Evolutionary conservation across 2,797 vertebrate species (phyloP), one percentile per base, ranked within the genome.

Genomic region (Siniperca obscura): DNA sequence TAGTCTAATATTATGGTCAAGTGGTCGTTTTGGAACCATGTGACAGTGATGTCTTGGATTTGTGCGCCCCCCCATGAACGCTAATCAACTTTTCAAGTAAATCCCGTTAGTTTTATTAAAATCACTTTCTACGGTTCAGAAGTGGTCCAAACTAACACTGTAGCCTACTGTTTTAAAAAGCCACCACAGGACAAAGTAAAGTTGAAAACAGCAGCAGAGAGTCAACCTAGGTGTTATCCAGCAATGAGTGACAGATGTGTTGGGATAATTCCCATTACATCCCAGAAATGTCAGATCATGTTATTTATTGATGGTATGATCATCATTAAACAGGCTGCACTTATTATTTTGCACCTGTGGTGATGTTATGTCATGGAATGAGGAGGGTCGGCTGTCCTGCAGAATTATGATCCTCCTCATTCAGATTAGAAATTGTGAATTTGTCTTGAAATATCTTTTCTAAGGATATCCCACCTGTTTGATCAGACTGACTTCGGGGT

Each of bases 211-310:
- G 44, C 67, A 69, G 50, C 50, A 38, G 44, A 57, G 59, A 62
- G 57, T 76, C 64, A 57, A 46, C 74, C 69, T 36, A 36, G 67
- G 64, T 81, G 73, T 78, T 57, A 62, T 50, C 48, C 64, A 30
- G 57, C 67, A 67, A 55, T 3, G 9, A 67, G 72, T 73, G 67
- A 60, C 82, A 85, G 73, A 82, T 78, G 66, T 86, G 82, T 64
- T 48, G 27, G 34, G 70, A 70, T 74, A 16, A 78, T 74, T 87
- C 68, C 38, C 67, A 48, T 25, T 74, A 21, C 53, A 52, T 48
- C 44, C n/a, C 61, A 30, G 46, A 78, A 7, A 67, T 55, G 74
- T 55, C 50, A 59, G 44, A 48, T 55, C 48, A 21, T 50, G 19
- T 50, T 21, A 22, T 50, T 50, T 50, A 22, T 7, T 21, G 48